These are phyloP conservation scores for Caenorhabditis parvicauda DNA, from an alignment of 2,888 invertebrate genomes.

Conservation along the genomic window DNA sequence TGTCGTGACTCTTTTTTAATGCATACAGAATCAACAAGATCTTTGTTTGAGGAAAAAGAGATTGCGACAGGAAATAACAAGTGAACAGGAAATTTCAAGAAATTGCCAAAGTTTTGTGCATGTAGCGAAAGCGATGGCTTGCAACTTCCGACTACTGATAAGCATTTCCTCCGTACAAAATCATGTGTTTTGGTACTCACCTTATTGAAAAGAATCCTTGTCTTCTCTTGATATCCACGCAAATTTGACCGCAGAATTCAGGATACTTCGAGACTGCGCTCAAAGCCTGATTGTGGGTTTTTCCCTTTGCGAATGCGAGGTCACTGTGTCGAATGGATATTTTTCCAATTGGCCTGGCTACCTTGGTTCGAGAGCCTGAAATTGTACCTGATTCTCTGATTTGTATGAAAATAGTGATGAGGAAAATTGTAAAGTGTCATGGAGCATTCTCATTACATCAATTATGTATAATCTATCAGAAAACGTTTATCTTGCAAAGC, in stretches of 20 bases:
- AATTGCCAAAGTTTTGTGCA: too few species aligned
- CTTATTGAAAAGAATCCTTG: slow-evolving; percentile 19
- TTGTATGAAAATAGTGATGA: slow-evolving; percentile 1
- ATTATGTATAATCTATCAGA: too few species aligned
- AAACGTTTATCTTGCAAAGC: not conserved
- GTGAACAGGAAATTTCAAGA: too few species aligned
- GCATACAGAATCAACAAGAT: too few species aligned
- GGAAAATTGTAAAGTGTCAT: not conserved
- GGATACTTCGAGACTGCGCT: slow-evolving; percentile 29
- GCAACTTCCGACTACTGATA: too few species aligned
- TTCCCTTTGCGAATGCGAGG: slow-evolving; percentile 8
- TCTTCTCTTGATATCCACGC: slow-evolving; percentile 24
- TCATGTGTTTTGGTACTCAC: slow-evolving; percentile 4
- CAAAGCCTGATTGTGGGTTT: slow-evolving; percentile 10
- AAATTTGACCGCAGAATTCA: slow-evolving; percentile 35
- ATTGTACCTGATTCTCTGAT: slow-evolving; percentile 14
- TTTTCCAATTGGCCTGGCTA: slow-evolving; percentile 33
- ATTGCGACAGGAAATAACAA: not conserved
- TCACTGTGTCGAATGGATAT: slow-evolving; percentile 13
- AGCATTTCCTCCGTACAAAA: not conserved
- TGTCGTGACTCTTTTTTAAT: too few species aligned
- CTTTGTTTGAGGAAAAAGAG: not conserved
- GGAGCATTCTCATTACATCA: not conserved
- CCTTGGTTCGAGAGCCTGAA: slow-evolving; percentile 29
- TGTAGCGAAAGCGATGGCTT: too few species aligned